Base-by-base conservation (phyloP, 2,113 vertebrate species). In the Motacilla tschutschensis region DNA sequence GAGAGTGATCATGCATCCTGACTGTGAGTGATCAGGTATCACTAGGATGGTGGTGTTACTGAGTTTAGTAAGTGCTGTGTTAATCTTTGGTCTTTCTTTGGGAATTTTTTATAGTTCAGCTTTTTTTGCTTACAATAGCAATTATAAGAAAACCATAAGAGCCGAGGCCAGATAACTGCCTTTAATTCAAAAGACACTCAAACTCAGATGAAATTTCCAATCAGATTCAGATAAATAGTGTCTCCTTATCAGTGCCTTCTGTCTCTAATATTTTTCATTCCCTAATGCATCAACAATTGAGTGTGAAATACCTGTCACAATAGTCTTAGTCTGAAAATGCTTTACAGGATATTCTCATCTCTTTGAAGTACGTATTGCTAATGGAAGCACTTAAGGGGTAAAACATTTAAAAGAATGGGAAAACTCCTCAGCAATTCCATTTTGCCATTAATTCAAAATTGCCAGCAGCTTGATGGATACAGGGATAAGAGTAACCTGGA, bases 101-200 rank as follows among this genome's bases (percentile, higher is more conserved):
- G 11, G 14, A 26, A 65, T 4, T 35, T 62, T 58, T 64, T 48
- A 4, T 43, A 29, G 14, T 55, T 62, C 31, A 66, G 38, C 3
- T 31, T 28, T 57, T 50, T 40, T 31, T 44, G 0, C 21, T 72
- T 14, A 3, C 28, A 28, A 17, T 17, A 48, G 12, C 53, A 60
- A 48, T 57, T 13, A 4, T 15, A 71, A 57, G 57, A 73, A 79
- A 67, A 35, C 16, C 1, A 0, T 29, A 47, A 86, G 8, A 0
- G 0, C 29, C 2, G 8, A 55, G 26, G 9, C 54, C 38, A 63
- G 21, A 33, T 48, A 78, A 55, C 5, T 29, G 38, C 43, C 14
- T 48, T 38, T 64, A 53, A 33, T 71, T 84, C 48, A n/a, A 55
- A 79, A 41, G 9, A 17, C 4, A 16, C 12, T 70, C 14, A 53